These are phyloP conservation scores for Drosophila bifasciata DNA, from an alignment of 1,140 invertebrate genomes.

Conservation along the genomic window DNA sequence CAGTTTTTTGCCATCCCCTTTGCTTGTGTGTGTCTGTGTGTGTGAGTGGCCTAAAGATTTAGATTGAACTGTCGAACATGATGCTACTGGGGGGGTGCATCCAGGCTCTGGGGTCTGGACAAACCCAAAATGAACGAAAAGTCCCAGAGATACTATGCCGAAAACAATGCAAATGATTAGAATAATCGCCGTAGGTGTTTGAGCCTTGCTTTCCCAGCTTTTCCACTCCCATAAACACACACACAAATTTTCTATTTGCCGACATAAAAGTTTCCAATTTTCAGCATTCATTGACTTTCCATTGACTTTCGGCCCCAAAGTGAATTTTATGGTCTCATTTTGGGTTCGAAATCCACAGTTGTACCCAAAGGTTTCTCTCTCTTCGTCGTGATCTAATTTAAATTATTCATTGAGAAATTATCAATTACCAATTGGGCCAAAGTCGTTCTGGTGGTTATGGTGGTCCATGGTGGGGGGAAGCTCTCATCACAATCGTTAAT, in stretches of 20 bases:
- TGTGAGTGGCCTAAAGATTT: conserved; percentile 65
- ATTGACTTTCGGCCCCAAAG: conserved; percentile 45
- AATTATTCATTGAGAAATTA: conserved; percentile 46
- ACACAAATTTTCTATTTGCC: conserved; percentile 44
- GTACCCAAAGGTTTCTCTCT: background rate
- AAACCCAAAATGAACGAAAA: conserved; percentile 16
- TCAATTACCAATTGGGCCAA: conserved; percentile 38
- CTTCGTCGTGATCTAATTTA: conserved; percentile 3
- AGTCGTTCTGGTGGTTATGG: background rate
- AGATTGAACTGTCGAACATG: conserved; percentile 77
- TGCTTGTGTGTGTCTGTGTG: conserved; percentile 27
- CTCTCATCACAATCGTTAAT: conserved; percentile 16
- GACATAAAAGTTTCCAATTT: conserved; percentile 49
- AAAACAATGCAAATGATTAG: conserved; percentile 72
- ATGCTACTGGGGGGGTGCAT: conserved; percentile 47
- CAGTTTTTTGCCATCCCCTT: conserved; percentile 22
- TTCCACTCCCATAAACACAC: conserved; percentile 31
- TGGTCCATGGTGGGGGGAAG: too few species aligned
- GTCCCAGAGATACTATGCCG: conserved; percentile 18
- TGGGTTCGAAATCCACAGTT: background rate
- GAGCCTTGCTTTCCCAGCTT: conserved; percentile 40
- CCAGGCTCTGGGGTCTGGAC: conserved; percentile 1
- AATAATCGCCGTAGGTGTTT: conserved; percentile 72
- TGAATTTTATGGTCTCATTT: conserved; percentile 45
- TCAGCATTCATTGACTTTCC: conserved; percentile 40